Conservation (phyloP, 1,140 invertebrate species). For the Caenorhabditis inopinata region DNA sequence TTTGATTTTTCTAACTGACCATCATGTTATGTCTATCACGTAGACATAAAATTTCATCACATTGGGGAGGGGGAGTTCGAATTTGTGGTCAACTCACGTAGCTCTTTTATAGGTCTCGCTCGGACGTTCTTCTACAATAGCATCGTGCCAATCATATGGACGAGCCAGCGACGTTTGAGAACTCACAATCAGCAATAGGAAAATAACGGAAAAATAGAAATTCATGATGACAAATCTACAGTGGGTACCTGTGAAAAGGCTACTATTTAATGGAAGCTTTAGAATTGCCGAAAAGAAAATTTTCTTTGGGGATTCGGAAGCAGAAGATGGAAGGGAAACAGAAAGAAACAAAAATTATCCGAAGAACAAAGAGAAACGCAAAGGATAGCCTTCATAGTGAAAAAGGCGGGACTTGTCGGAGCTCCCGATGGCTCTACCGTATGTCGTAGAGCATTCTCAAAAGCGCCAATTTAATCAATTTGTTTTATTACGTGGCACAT, state of each 20-base stretch:
- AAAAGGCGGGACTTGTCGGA: not conserved
- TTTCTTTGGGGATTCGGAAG: not conserved
- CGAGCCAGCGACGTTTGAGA: not conserved
- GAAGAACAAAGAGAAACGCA: not conserved
- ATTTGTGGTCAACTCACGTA: not conserved
- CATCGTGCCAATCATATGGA: not conserved
- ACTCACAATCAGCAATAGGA: not conserved
- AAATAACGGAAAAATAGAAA: not conserved
- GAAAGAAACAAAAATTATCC: too few relatives aligned
- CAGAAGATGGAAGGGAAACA: not conserved
- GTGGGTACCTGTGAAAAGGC: not conserved
- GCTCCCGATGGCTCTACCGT: not conserved
- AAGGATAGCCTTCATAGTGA: not conserved
- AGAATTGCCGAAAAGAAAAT: not conserved
- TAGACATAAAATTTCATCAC: too few relatives aligned
- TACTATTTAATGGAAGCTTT: not conserved
- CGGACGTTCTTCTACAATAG: not conserved
- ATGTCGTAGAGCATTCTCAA: not conserved
- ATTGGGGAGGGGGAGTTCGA: too few relatives aligned
- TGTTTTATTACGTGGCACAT: not conserved
- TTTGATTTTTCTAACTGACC: too few relatives aligned
- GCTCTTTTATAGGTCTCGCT: not conserved
- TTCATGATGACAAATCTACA: not conserved
- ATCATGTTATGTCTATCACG: too few relatives aligned
- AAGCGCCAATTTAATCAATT: not conserved